These are phyloP conservation scores for Ceraclea dissimilis DNA, from an alignment of 2,888 invertebrate genomes.

Conservation along the genomic window DNA sequence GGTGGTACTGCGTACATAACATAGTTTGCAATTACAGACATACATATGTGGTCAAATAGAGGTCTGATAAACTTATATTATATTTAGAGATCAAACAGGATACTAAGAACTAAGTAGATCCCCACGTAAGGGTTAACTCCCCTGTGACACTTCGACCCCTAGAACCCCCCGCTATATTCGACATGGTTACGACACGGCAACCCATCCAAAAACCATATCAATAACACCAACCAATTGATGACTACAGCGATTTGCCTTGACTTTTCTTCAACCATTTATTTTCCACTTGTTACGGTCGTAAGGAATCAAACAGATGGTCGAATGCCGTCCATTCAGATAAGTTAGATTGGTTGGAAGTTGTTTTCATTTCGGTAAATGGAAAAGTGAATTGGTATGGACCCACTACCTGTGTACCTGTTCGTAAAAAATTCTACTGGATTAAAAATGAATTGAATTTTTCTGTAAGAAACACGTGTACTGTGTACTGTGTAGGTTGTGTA, in stretches of 20 bases:
- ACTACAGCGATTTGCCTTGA: constrained; percentile 43
- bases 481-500: too few relatives aligned
- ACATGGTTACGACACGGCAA: constrained; percentile 8
- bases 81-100: too few relatives aligned
- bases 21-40: too few relatives aligned
- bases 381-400: background rate
- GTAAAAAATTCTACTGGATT: too few relatives aligned
- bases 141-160: constrained; percentile 6
- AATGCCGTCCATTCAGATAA: background rate
- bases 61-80: too few relatives aligned
- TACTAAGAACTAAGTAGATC: too few relatives aligned
- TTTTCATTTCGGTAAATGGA: background rate
- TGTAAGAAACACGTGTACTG: too few relatives aligned
- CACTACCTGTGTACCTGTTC: too few relatives aligned
- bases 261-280: constrained; percentile 26
- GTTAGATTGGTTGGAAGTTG: background rate
- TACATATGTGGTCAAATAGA: too few relatives aligned
- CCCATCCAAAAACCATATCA: constrained; percentile 36
- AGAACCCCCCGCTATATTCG: constrained; percentile 6
- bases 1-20: too few relatives aligned
- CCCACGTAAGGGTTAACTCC: constrained; percentile 2
- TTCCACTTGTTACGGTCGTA: constrained; percentile 1
- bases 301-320: constrained; percentile 9
- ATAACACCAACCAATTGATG: constrained; percentile 47
- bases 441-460: too few relatives aligned